Evolutionary conservation across 1,140 invertebrate species (phyloP), one percentile per base, ranked within the genome.

Genomic region (Drosophila insularis): DNA sequence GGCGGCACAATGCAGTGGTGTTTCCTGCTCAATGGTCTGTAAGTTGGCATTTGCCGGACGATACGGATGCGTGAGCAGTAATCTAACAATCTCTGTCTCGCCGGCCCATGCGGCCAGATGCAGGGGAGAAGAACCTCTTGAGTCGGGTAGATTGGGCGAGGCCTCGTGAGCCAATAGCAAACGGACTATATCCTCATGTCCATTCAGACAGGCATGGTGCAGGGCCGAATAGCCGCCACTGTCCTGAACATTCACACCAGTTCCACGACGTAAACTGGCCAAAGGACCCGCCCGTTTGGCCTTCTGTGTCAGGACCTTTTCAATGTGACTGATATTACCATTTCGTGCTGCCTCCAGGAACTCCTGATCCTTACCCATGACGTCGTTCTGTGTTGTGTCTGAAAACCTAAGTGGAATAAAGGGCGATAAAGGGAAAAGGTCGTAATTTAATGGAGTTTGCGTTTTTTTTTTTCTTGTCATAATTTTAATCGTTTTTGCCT

Each of bases 331-430:
- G 81, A 96, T 94, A 93, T 98, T 97, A 91, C 98, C 98, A 93
- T 95, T 97, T 86, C 98, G 95, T 75, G 97, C 97, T 84, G 97
- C 98, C 92, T 99, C 97, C 92, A 99, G 94, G 92, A 99, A 94
- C 93, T 99, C 98, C 92, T 98, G 97, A 92, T 98, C 98, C 93
- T 98, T 98, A 91, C 97, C 98, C 97, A 99, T 97, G 17, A 19
- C 43, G 43, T 50, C 17, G 1, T 50, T 11, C 43, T 54, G 54
- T 77, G 10, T 2, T 1, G 17, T 8, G 46, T 78, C 27, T 37
- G 39, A 46, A 31, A 13, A 43, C 50, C 65, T 65, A 23, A 58
- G 66, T 27, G 27, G 27, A 27, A 27, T 5, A 6, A 35, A 6
- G 11, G 43, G 7, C 14, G 14, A 37, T 31, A 40, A 60, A 50